Evolutionary conservation across 1,140 invertebrate genomes (phyloP), one percentile per base, ranked within the genome.

Genomic region (Solenopsis invicta): DNA sequence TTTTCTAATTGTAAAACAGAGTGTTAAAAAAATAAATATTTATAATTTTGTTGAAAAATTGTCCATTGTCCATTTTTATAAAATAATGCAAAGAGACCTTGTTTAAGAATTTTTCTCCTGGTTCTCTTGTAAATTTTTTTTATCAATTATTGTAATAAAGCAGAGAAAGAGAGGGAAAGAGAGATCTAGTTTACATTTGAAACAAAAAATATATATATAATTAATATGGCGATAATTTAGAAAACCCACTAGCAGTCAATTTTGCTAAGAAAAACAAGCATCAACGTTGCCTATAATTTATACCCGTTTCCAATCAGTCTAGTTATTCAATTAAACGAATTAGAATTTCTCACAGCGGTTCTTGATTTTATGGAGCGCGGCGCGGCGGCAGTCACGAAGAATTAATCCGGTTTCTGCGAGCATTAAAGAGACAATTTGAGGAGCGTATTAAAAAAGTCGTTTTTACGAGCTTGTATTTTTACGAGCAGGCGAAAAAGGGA

Each of bases 321-420:
- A 48, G 80, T 84, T 84, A 74, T 84, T 75, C 54, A 75, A 84
- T 85, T 85, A 85, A 66, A 78, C 37, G 50, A 78, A 85, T 76
- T 85, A 78, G 45, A 85, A 85, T 52, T 71, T 41, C 61, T 52
- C 74, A 21, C 45, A 18, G 21, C 71, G 48, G 50, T 54, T 45
- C 6, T 29, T 29, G 74, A 66, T 66, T 78, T 85, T 21, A 54
- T 41, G n/a, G 37, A 50, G 34, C n/a, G 48, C 34, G 56, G 54
- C 29, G 61, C 37, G 21, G 56, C 48, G 21, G 61, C 66, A 10
- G 50, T 52, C 10, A 59, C 37, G 62, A 50, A 29, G 24, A 71
- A 61, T 62, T 41, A 67, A 80, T 89, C 21, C 45, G 50, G 21
- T 54, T 24, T 24, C 34, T 21, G 21, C 10, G 54, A 56, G 12